phyloP scores from a whole-genome alignment of 2,797 vertebrate species.

The Pipistrellus pipistrellus region DNA sequence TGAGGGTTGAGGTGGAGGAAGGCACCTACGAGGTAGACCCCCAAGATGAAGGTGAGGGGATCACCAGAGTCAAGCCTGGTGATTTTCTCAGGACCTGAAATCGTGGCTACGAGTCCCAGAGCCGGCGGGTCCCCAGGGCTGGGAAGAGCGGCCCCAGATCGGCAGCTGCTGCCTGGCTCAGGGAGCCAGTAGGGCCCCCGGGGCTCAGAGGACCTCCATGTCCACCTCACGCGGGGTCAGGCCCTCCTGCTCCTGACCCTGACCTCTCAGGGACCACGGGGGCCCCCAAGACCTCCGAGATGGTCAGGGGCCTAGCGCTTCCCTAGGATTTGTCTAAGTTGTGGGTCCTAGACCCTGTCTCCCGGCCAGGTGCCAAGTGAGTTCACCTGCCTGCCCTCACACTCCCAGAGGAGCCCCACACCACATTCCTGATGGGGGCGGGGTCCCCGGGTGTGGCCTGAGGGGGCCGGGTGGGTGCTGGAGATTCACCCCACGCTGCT shows the following conservation, averaged over 20 bases:
- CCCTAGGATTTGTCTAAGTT: not conserved
- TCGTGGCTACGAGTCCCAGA: not conserved
- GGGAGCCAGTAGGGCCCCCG: not conserved
- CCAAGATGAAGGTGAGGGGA: not conserved
- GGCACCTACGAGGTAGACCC: not conserved
- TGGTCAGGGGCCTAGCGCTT: fast-evolving
- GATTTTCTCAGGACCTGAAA: not conserved
- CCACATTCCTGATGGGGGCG: not conserved
- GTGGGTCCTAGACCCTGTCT: not conserved
- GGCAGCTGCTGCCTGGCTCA: no score
- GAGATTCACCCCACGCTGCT: no score
- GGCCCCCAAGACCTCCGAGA: fast-evolving
- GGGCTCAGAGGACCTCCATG: fast-evolving
- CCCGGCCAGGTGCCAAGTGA: not conserved
- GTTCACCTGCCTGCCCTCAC: no score
- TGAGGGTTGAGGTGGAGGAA: not conserved
- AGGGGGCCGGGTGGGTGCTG: fast-evolving
- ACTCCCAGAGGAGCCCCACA: not conserved
- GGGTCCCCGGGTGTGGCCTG: no score
- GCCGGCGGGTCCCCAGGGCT: not conserved
- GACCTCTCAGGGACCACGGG: not conserved
- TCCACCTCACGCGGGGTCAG: not conserved
- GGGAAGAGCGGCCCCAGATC: not conserved
- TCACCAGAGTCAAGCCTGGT: not conserved
- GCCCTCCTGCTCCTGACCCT: not conserved